Percentiles rank a stretch among this genome's conserved stretches.
Conservation (phyloP, 2,113 vertebrate genomes). For the Centrocercus urophasianus region DNA sequence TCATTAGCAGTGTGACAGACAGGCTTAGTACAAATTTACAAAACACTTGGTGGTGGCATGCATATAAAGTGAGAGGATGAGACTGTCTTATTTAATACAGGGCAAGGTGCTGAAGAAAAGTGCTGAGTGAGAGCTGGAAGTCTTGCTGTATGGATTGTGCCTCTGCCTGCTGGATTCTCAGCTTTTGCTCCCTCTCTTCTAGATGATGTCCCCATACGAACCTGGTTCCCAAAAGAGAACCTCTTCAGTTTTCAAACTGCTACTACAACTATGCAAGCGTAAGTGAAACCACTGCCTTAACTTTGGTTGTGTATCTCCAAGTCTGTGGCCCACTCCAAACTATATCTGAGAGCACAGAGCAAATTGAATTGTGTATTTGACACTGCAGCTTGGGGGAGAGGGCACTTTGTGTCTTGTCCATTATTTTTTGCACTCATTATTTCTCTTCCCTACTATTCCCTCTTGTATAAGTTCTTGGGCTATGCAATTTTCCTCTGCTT, state of each 20-base stretch:
- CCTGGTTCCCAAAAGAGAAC: conserved; percentile 98
- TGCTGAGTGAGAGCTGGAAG: not conserved
- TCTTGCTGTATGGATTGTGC: not conserved
- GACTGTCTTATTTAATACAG: not conserved
- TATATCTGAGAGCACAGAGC: not conserved
- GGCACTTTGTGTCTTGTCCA: not conserved
- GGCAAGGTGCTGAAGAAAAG: not conserved
- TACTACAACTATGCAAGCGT: conserved; percentile 99
- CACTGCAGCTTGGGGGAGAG: not conserved
- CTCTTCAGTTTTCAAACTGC: conserved; percentile 97
- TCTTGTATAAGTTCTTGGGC: not conserved
- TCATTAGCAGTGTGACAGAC: not conserved
- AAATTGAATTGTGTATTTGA: not conserved
- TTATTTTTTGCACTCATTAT: not conserved
- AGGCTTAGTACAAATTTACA: not conserved
- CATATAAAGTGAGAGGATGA: not conserved
- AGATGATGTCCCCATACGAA: conserved; percentile 90
- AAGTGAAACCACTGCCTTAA: conserved; percentile 75
- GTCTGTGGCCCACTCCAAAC: accelerated
- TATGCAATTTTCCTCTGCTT: not conserved
- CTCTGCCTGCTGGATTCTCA: not conserved
- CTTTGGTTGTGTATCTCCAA: not conserved
- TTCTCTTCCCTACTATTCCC: not conserved
- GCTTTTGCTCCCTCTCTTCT: conserved; percentile 43
- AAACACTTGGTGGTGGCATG: not conserved